Evolutionary conservation across 92 coral and sea anemone species (phyloP), one percentile per base, ranked within the genome.

Genomic region (Epizoanthus illoricatus): DNA sequence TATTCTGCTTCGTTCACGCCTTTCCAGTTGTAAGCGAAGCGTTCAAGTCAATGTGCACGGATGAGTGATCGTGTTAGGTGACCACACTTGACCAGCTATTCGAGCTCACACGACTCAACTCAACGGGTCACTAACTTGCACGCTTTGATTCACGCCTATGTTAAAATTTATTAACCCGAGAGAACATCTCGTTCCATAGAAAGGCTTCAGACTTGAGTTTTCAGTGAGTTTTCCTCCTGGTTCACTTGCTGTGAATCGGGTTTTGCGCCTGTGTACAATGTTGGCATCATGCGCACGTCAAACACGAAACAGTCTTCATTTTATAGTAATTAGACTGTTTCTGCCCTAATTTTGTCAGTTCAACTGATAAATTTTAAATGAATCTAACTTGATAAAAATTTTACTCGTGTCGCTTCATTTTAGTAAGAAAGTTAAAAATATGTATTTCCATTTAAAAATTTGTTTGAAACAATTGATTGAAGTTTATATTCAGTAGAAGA

Each of bases 341-440:
- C 16, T 4, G 3, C 11, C 13, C 80, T 40, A 58, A 4, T 19
- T 58, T 36, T 36, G 28, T 21, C 69, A 8, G 41, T 36, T 62
- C 71, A 18, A 24, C 40, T 78, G 71, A 61, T 78, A 49, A 78
- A 78, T 78, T 42, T 78, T 78, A 62, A 33, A 78, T 78, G 82
- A 78, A 16, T 42, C 23, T 41, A 62, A 62, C 43, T 19, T 43
- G 18, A 19, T 19, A 78, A 78, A 52, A 62, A 63, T 42, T 39
- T 18, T 24, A 76, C 71, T 68, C 47, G 72, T 68, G 13, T 5
- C 49, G 39, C 20, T 1, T 68, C 21, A 13, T 6, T 6, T 52
- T 42, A 56, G 57, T 13, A 19, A 17, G 42, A 15, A 45, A 19
- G 11, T 12, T 5, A 21, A 19, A 71, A 43, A 71, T n/a, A 2